Evolutionary conservation across 2,113 vertebrate genomes (phyloP).

Genomic region (Numenius arquata): DNA sequence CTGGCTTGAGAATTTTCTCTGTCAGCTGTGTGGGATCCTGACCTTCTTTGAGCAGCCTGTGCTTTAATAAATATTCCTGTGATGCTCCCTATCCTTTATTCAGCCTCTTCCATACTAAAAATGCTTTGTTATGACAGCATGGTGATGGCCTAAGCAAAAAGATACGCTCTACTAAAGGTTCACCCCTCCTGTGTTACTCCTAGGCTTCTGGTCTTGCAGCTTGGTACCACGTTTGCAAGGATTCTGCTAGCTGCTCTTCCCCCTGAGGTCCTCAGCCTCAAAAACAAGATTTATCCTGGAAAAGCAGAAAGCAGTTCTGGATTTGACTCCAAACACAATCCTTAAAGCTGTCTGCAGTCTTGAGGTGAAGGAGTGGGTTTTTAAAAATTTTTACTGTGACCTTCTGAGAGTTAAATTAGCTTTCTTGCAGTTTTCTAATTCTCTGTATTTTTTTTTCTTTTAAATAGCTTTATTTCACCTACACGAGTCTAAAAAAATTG

Average conservation of each 20-base stretch:
- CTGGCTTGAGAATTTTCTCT: neutral
- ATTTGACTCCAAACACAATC: neutral
- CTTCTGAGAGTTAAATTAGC: neutral
- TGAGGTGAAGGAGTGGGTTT: neutral
- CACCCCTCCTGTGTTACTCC: neutral
- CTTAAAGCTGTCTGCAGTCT: neutral
- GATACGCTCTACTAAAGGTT: neutral
- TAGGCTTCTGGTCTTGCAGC: neutral
- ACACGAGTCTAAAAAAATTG: slow-evolving; percentile 49
- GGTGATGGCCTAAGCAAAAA: neutral
- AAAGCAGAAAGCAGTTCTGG: neutral
- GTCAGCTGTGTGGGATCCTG: neutral
- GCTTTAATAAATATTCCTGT: neutral
- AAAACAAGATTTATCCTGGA: neutral
- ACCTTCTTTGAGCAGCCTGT: neutral
- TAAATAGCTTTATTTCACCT: slow-evolving; percentile 41
- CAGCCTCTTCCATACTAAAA: neutral
- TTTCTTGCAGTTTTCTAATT: slow-evolving; percentile 10
- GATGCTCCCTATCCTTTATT: neutral
- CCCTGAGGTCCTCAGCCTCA: neutral
- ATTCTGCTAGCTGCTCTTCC: neutral
- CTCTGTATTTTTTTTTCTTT: neutral
- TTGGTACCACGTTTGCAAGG: neutral
- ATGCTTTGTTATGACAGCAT: neutral
- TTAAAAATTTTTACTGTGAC: neutral